Evolutionary conservation across 2,888 invertebrate genomes (phyloP), one percentile per base, ranked within the genome.

Genomic region (Nineta flava): DNA sequence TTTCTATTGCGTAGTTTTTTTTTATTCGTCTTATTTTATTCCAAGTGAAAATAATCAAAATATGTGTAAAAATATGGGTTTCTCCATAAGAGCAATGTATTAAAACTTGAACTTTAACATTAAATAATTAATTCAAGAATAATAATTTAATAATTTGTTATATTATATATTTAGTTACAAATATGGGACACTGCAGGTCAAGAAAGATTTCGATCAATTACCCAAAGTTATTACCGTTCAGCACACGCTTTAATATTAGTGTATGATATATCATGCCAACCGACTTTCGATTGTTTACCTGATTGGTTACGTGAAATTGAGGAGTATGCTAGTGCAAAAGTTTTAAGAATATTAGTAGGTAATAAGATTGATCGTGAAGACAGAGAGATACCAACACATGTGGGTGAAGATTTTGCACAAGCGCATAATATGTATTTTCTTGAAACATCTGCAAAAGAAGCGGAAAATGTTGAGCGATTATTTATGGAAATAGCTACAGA

Each of bases 151-250:
- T n/a, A n/a, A n/a, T n/a, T n/a, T n/a, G n/a, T n/a, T n/a, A n/a
- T n/a, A n/a, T n/a, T n/a, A n/a, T 34, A 2, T 49, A 67, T 72
- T 53, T 61, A 94, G 92, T 74, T 97, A 52, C 96, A 97, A 81
- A 96, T 97, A 64, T 97, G 97, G 96, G 96, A 96, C 64, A 96
- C 96, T 10, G 96, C 96, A 2, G 96, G 96, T 0, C 96, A 96
- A 67, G 96, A 96, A 66, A 72, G 88, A 57, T 97, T 97, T 68
- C 79, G 97, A 50, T 94, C 95, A 3, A 97, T 97, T 57, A 97
- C 96, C 2, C 96, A 97, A 67, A 94, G 93, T 66, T 96, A 96
- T 70, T 96, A 96, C 66, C 76, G 95, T 59, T 94, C 94, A 53
- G 97, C 96, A 1, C 95, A 97, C 68, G 96, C 96, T 10, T 77